Percentiles rank a stretch among this genome's conserved stretches.
Conservation (phyloP, 2,113 vertebrate genomes). For the Ibidorhyncha struthersii region DNA sequence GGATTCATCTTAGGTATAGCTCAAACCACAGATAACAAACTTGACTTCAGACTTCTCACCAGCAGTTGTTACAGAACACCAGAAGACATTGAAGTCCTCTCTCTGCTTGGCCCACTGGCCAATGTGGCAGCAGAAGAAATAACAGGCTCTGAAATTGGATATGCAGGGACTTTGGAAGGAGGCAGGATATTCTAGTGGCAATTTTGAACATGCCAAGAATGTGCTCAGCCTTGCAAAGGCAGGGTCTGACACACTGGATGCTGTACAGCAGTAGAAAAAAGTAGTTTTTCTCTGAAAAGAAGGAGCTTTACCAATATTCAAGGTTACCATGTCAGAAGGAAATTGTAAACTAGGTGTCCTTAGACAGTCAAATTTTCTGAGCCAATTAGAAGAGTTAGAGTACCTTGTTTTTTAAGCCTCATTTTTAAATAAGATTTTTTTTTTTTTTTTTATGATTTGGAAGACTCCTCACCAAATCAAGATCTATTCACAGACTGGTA, state of each 20-base stretch:
- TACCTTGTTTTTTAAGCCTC: neutral
- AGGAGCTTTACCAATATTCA: neutral
- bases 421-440: neutral
- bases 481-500: neutral
- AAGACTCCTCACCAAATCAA: neutral
- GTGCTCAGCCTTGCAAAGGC: neutral
- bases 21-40: neutral
- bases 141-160: neutral
- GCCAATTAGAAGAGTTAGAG: neutral
- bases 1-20: neutral
- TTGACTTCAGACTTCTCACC: neutral
- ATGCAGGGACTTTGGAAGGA: neutral
- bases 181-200: neutral
- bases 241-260: neutral
- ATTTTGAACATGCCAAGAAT: neutral
- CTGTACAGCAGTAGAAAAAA: neutral
- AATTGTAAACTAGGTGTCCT: neutral
- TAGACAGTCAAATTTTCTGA: neutral
- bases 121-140: fast-evolving
- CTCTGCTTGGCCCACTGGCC: no score
- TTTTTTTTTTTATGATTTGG: neutral
- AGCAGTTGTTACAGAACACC: neutral
- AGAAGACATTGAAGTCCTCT: neutral
- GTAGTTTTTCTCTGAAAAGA: neutral
- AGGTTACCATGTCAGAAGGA: neutral